Evolutionary conservation across 2,888 invertebrate species (phyloP).

Genomic region (Calameuta filiformis): DNA sequence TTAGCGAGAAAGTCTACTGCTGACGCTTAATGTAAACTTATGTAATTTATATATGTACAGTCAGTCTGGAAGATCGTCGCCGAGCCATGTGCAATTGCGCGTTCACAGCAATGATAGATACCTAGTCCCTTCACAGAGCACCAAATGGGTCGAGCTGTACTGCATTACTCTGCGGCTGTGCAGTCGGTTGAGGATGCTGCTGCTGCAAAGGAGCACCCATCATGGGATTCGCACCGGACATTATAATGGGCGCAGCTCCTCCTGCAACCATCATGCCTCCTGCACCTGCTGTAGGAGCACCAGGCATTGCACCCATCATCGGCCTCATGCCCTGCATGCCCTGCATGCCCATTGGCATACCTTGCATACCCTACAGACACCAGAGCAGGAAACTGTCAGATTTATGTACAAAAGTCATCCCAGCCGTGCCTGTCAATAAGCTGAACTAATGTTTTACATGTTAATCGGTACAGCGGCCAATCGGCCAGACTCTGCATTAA

Average conservation of each 20-base stretch:
- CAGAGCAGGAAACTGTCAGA: conserved; percentile 25
- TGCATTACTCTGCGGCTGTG: conserved; percentile 63
- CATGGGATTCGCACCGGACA: conserved; percentile 49
- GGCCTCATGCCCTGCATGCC: conserved; percentile 59
- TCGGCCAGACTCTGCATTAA: background rate
- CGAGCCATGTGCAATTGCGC: background rate
- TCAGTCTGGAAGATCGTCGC: background rate
- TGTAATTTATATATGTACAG: background rate
- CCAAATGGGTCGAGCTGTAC: conserved; percentile 70
- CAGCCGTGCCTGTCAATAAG: conserved; percentile 3
- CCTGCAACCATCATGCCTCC: conserved; percentile 52
- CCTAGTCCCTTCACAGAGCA: conserved; percentile 62
- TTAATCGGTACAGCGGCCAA: background rate
- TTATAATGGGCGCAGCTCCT: conserved; percentile 52
- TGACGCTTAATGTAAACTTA: background rate
- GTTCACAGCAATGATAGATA: conserved; percentile 25
- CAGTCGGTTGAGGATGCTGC: conserved; percentile 48
- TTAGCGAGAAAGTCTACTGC: background rate
- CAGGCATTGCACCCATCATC: conserved; percentile 57
- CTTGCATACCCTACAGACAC: conserved; percentile 56
- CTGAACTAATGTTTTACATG: background rate
- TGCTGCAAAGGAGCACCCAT: conserved; percentile 51
- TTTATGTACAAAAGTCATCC: conserved; percentile 15
- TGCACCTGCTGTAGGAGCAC: conserved; percentile 43
- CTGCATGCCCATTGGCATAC: conserved; percentile 56